Evolutionary conservation across 2,888 invertebrate genomes (phyloP).

Genomic region (Dicroscelio sp.): DNA sequence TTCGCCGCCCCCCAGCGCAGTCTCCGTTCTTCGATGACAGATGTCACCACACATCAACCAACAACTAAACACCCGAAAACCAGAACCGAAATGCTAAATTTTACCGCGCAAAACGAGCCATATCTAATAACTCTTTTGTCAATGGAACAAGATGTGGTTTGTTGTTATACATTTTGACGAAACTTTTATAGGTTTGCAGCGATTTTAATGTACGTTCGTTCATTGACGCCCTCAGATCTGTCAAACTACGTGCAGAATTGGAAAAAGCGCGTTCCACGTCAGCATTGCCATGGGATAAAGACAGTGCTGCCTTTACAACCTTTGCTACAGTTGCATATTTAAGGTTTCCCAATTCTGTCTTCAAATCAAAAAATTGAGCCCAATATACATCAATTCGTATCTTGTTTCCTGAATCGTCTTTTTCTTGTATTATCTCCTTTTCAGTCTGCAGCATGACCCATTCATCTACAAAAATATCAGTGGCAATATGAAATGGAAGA

Average conservation of each 20-base stretch:
- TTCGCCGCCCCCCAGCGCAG: slow-evolving; percentile 86
- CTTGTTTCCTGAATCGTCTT: not conserved
- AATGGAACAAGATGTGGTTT: too few relatives aligned
- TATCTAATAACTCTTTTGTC: too few relatives aligned
- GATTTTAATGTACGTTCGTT: slow-evolving; percentile 68
- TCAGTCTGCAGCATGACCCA: slow-evolving; percentile 65
- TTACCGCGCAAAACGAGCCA: slow-evolving; percentile 63
- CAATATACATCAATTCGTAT: slow-evolving; percentile 68
- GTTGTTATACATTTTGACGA: too few relatives aligned
- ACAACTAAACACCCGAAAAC: slow-evolving; percentile 88
- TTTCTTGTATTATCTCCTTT: not conserved
- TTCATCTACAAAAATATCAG: slow-evolving; percentile 49
- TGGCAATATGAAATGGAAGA: slow-evolving; percentile 48
- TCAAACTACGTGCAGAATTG: slow-evolving; percentile 60
- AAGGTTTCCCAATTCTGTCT: slow-evolving; percentile 39
- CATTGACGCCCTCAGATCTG: slow-evolving; percentile 74
- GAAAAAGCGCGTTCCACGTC: slow-evolving; percentile 76
- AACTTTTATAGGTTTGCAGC: too few relatives aligned
- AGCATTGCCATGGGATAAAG: slow-evolving; percentile 74
- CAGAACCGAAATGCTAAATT: slow-evolving; percentile 59
- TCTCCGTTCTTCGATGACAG: slow-evolving; percentile 88
- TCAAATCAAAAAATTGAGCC: slow-evolving; percentile 61
- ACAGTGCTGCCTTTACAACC: slow-evolving; percentile 71
- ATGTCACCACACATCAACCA: slow-evolving; percentile 90
- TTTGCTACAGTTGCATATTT: slow-evolving; percentile 51